Base-by-base conservation (phyloP, 2,113 vertebrate genomes). In the Polypterus senegalus region DNA sequence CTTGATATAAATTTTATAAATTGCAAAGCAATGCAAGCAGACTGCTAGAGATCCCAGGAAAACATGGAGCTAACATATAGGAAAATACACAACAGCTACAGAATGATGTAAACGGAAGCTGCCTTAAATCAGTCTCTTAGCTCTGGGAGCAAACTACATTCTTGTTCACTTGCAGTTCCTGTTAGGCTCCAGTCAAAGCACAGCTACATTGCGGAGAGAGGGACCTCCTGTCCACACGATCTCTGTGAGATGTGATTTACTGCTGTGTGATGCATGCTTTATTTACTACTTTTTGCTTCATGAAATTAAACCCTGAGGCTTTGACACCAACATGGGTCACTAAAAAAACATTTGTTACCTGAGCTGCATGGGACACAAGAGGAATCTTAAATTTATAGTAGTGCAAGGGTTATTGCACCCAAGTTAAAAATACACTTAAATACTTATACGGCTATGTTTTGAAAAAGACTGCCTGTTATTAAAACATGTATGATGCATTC, bases 261-360 rank as follows among this genome's bases (percentile, higher is more conserved):
- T 63, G 60, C 46, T 55, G 55, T 3, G 60, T 5, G 61, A n/a
- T 66, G 54, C 57, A 57, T 57, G 2, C 61, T 75, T 69, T 70
- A 68, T 69, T 75, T 74, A 70, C 75, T 79, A 63, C 63, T 67
- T 74, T 72, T 71, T 69, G 67, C 63, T 71, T 61, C 57, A 1
- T 66, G 76, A 72, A 74, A 72, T 59, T 64, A 70, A 73, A 9
- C 61, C 70, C 68, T 61, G 65, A 58, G 73, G 61, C 60, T 66
- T 72, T 71, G 65, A 60, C 63, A 65, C 61, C 63, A 58, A 49
- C 0, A 72, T 3, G 67, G 70, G 70, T 75, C 71, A 73, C 49
- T 60, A 57, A 67, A 3, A 0, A 65, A 65, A 59, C 59, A 56
- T 71, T 73, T 70, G 67, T 71, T 77, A 64, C 65, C 67, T 69